Conservation (phyloP, 2,113 vertebrate genomes). For the Pontoporia blainvillei region DNA sequence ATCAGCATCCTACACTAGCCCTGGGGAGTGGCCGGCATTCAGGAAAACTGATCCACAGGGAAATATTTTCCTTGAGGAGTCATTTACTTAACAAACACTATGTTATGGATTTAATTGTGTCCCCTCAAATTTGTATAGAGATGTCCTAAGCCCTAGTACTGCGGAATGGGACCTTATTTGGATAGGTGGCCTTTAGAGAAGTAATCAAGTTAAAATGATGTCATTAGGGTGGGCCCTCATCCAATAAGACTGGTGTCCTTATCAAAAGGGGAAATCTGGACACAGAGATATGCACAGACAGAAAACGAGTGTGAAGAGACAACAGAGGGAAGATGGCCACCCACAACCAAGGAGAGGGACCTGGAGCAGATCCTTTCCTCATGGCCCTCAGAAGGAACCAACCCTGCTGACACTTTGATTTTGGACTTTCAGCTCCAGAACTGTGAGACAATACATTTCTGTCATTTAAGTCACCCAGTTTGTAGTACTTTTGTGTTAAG, state of each 20-base stretch:
- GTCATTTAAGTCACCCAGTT: neutral
- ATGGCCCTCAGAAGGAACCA: neutral
- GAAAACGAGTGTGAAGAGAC: neutral
- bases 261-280: neutral
- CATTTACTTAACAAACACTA: neutral
- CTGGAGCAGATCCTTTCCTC: neutral
- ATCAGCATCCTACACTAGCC: neutral
- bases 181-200: neutral
- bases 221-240: neutral
- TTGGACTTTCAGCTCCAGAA: neutral
- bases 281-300: neutral
- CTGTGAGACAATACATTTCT: neutral
- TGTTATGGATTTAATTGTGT: neutral
- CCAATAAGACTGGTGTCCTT: neutral
- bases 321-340: neutral
- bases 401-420: neutral
- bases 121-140: neutral
- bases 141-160: neutral
- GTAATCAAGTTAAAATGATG: constrained; percentile 19
- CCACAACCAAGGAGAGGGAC: neutral
- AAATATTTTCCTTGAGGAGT: neutral
- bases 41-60: neutral
- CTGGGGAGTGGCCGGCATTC: neutral
- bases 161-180: neutral
- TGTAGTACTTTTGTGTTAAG: neutral